These are phyloP conservation scores for Rhinogobio ventralis DNA, from an alignment of 2,797 vertebrate species.

Conservation along the genomic window DNA sequence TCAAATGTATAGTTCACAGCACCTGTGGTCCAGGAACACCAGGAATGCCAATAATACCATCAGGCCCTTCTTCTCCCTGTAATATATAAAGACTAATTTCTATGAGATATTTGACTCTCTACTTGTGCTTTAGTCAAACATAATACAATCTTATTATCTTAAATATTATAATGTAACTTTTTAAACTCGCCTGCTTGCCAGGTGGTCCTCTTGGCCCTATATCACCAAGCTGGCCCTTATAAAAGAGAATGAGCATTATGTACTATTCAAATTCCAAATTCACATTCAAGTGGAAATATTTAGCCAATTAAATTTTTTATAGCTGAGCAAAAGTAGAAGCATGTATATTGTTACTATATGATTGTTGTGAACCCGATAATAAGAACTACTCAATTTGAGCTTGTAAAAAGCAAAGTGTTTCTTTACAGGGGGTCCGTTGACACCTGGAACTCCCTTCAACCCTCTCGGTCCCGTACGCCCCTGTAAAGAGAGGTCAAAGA, in stretches of 20 bases:
- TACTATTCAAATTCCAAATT: background rate
- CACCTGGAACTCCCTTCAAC: constrained; percentile 72
- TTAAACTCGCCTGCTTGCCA: constrained; percentile 69
- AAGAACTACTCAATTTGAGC: background rate
- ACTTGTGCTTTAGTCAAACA: background rate
- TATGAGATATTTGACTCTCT: background rate
- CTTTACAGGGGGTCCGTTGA: constrained; percentile 80
- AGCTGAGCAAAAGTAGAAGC: background rate
- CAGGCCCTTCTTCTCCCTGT: constrained; percentile 76
- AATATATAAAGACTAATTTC: constrained; percentile 16
- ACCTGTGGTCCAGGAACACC: constrained; percentile 80
- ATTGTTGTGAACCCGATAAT: background rate
- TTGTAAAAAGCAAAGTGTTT: constrained; percentile 15
- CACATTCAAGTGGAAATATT: background rate
- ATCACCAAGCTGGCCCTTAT: constrained; percentile 77
- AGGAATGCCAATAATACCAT: constrained; percentile 68
- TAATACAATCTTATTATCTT: background rate
- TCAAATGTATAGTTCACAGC: constrained; percentile 10
- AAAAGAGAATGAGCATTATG: background rate
- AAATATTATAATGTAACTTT: background rate
- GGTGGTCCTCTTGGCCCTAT: constrained; percentile 68
- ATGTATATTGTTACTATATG: background rate
- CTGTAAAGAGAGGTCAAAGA: constrained; percentile 63
- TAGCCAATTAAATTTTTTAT: background rate
- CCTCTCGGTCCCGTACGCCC: constrained; percentile 73